Evolutionary conservation across 2,888 invertebrate genomes (phyloP), one percentile per base, ranked within the genome.

Genomic region (Drosophila buzzatii): DNA sequence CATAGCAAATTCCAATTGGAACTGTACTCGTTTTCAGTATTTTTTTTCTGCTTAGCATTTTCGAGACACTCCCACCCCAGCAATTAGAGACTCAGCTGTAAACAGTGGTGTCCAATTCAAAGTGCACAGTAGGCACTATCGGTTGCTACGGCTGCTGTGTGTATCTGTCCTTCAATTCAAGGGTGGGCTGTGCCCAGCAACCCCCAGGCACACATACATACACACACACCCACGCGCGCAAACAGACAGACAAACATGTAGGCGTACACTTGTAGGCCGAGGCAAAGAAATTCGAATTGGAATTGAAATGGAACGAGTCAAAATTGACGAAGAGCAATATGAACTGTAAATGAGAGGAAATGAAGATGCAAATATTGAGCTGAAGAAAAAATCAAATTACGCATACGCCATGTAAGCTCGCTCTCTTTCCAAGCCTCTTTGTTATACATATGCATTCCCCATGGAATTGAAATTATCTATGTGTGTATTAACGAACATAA

Each of bases 381-480:
- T 27, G 18, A 37, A 20, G 49, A 18, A 27, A 37, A 53, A 27
- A 39, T 51, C 55, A 68, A 64, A 79, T 79, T 68, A 82, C 79
- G 64, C 79, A 85, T 82, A 81, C 82, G 84, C 65, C 68, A 67
- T 63, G 79, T 73, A 55, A 60, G 68, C 63, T 10, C 31, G 12
- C 27, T 12, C 23, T 10, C 12, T 52, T 4, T 4, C 9, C n/a
- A 39, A 14, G 49, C 14, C 14, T 5, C 9, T 23, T 59, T 14
- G 5, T 18, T 23, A 33, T 23, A n/a, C n/a, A n/a, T n/a, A 6
- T 59, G 53, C 35, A 55, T 23, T 49, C 55, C n/a, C 12, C 5
- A 27, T 52, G 27, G 23, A 42, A 52, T 37, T 55, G n/a, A 6
- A 23, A 16, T 23, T 53, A 20, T 52, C 8, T 20, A 20, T 52